Conservation (phyloP, 2,113 vertebrate genomes). For the Morone saxatilis region DNA sequence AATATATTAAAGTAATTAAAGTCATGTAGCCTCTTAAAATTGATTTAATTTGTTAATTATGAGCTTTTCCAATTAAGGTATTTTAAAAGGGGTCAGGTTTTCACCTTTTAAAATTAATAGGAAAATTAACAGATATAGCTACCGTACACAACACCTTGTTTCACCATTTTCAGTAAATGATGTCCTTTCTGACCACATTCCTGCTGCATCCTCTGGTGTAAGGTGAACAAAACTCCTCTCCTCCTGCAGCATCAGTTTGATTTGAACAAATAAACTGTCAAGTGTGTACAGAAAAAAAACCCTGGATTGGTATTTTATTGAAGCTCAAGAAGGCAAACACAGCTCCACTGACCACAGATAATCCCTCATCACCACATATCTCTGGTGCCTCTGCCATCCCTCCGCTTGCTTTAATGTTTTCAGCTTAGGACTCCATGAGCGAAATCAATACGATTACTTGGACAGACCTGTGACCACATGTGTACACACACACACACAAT, state of each 20-base stretch:
- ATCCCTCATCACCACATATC: conserved; percentile 39
- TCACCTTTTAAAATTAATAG: neutral
- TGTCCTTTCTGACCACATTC: neutral
- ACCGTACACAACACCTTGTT: neutral
- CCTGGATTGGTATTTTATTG: conserved; percentile 31
- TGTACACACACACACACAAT: neutral
- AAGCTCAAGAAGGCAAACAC: conserved; percentile 20
- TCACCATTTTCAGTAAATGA: neutral
- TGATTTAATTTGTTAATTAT: neutral
- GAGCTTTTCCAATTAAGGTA: neutral
- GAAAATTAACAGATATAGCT: neutral
- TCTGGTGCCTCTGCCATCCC: neutral
- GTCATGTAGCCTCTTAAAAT: neutral
- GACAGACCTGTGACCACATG: conserved; percentile 21
- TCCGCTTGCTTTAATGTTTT: conserved; percentile 44
- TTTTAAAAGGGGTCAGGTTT: neutral
- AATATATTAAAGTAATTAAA: conserved; percentile 5
- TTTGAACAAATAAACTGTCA: conserved; percentile 34
- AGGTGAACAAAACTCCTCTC: neutral
- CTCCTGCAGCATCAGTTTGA: neutral
- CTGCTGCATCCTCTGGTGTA: neutral
- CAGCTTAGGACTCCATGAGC: conserved; percentile 7
- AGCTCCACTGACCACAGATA: neutral
- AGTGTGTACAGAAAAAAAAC: neutral
- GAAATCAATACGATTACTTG: conserved; percentile 52